Conservation (phyloP, 2,797 vertebrate species). For the Callimico goeldii region DNA sequence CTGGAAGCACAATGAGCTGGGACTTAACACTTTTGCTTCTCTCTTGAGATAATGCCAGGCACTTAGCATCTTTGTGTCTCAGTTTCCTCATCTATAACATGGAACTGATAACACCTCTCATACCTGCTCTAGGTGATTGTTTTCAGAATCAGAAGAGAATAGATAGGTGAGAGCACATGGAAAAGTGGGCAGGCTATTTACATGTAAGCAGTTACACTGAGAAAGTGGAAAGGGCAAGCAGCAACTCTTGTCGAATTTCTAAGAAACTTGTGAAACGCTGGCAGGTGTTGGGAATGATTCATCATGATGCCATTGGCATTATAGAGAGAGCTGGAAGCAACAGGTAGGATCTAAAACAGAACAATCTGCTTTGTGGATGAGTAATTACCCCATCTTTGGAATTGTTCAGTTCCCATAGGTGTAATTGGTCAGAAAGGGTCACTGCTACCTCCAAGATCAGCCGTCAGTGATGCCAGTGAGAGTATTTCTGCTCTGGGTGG, state of each 20-base stretch:
- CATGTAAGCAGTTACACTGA: background rate
- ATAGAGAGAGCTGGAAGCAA: background rate
- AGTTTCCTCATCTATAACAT: background rate
- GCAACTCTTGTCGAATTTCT: background rate
- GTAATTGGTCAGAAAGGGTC: background rate
- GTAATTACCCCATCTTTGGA: background rate
- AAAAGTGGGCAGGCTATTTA: background rate
- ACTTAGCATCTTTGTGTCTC: background rate
- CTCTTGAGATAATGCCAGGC: background rate
- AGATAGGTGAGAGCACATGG: background rate
- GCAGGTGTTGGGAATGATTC: background rate
- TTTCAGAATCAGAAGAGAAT: background rate
- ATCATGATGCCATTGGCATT: too few species aligned
- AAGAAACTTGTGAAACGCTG: background rate
- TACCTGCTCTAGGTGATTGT: background rate
- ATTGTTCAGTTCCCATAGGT: background rate
- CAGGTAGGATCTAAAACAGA: background rate
- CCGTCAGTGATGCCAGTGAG: background rate
- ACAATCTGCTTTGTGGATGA: background rate
- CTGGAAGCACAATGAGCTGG: background rate
- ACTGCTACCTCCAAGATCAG: background rate
- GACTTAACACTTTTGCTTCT: background rate
- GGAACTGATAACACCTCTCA: accelerated
- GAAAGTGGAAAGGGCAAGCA: background rate
- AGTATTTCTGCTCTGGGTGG: background rate